Base-by-base conservation (phyloP, 2,888 invertebrate species). In the Drosophila pseudotakahashii region DNA sequence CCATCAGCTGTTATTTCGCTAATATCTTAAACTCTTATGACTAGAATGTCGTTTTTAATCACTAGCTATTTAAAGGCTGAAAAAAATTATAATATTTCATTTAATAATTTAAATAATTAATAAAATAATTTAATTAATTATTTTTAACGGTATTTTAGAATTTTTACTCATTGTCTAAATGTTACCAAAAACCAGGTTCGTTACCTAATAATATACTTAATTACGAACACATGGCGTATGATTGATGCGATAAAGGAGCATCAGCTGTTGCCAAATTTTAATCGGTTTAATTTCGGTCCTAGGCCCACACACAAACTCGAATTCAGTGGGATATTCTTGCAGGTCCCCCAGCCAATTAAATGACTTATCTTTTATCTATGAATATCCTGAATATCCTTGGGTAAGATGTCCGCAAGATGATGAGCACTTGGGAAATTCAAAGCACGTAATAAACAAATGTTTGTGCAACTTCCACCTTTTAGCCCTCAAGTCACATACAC, bases 381-480 rank as follows among this genome's bases (percentile, higher is more conserved):
- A 55, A 58, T 63, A 52, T 58, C 64, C 50, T 47, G 16, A 55
- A 58, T 63, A 52, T 58, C 64, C 50, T 50, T 11, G 23, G 57
- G 41, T 32, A 47, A 62, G 39, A 66, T 68, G 48, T 66, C 53
- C 60, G 53, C 67, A 64, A 71, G 64, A 61, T 57, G 57, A 54
- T 62, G 30, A 57, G 55, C 48, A 53, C 37, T 59, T 62, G 37
- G 11, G 39, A 53, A 60, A 84, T 84, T 86, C 84, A 55, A 62
- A 70, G 73, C 84, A 84, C 84, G 84, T 88, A 88, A 72, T 73
- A 69, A 77, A 72, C 87, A 73, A 73, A 76, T 64, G 73, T 77
- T 78, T 67, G 73, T 74, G 64, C 52, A 80, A 78, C 72, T 78
- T 79, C 60, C 69, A 62, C 76, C 45, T 50, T 73, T 76, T 63